Percentiles rank a stretch among this genome's conserved stretches.
Conservation (phyloP, 1,140 invertebrate genomes). For the Drosophila pectinifera region DNA sequence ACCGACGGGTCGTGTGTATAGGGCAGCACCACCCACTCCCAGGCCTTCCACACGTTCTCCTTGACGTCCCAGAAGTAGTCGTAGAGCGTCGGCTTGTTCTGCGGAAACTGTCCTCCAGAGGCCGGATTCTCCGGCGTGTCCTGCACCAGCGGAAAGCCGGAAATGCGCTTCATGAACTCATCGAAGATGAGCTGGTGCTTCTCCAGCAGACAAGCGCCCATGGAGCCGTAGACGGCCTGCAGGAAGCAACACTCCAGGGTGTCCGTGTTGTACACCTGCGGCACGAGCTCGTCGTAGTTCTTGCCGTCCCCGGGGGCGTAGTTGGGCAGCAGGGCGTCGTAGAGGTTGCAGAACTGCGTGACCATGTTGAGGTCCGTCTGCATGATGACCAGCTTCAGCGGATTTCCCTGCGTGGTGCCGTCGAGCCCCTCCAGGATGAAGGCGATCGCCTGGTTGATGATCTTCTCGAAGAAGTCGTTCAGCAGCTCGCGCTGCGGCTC, state of each 20-base stretch:
- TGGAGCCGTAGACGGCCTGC: conserved; percentile 91
- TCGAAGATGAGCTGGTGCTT: conserved; percentile 91
- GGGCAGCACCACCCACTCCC: conserved; percentile 90
- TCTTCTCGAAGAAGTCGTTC: conserved; percentile 85
- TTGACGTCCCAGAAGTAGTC: conserved; percentile 92
- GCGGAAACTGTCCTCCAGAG: conserved; percentile 88
- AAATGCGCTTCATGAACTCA: conserved; percentile 91
- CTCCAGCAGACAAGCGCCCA: conserved; percentile 91
- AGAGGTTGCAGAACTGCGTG: conserved; percentile 92
- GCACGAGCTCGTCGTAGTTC: conserved; percentile 84
- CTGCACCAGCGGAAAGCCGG: conserved; percentile 88
- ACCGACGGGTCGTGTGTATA: conserved; percentile 90
- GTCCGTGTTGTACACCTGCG: conserved; percentile 86
- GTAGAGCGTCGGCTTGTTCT: conserved; percentile 88
- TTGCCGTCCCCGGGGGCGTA: conserved; percentile 68
- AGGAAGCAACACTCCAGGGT: conserved; percentile 90
- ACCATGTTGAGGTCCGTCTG: conserved; percentile 95
- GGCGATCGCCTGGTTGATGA: conserved; percentile 89
- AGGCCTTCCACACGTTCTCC: conserved; percentile 91
- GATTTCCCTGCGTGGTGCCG: conserved; percentile 90
- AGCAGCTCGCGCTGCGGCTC: conserved; percentile 69
- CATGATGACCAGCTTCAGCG: conserved; percentile 92
- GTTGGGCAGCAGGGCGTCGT: conserved; percentile 88
- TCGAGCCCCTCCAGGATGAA: conserved; percentile 92
- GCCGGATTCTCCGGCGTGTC: conserved; percentile 89